These are phyloP conservation scores for Melipona quadrifasciata DNA, from an alignment of 1,140 invertebrate species.

Conservation along the genomic window DNA sequence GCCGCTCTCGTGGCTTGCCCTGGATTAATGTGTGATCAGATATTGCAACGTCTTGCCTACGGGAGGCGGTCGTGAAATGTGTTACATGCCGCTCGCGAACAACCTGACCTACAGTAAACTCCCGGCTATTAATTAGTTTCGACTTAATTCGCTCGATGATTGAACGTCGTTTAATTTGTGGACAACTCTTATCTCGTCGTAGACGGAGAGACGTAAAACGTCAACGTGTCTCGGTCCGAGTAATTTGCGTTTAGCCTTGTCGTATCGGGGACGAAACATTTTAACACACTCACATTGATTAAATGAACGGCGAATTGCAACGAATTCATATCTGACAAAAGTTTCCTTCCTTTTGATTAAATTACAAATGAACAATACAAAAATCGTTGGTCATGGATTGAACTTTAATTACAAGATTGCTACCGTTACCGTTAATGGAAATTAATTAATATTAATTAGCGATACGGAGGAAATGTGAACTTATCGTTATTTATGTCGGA, in stretches of 20 bases:
- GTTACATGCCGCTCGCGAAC: slow-evolving; percentile 16
- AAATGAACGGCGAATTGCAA: too few species aligned
- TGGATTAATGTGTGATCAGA: slow-evolving; percentile 62
- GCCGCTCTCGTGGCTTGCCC: slow-evolving; percentile 43
- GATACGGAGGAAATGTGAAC: not conserved
- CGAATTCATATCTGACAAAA: too few species aligned
- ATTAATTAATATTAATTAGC: not conserved
- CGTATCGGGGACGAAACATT: not conserved
- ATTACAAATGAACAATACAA: not conserved
- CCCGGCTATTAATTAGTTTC: slow-evolving; percentile 48
- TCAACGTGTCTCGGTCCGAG: not conserved
- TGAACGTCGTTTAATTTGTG: slow-evolving; percentile 25
- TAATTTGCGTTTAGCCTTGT: not conserved
- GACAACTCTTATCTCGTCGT: too few species aligned
- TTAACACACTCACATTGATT: too few species aligned
- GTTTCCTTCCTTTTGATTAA: not conserved
- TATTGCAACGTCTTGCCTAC: slow-evolving; percentile 48
- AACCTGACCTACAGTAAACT: slow-evolving; percentile 10
- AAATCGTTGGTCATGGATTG: not conserved
- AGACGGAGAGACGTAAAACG: not conserved
- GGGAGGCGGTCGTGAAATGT: slow-evolving; percentile 26
- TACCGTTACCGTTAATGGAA: not conserved
- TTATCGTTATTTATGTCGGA: not conserved
- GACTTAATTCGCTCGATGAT: slow-evolving; percentile 51
- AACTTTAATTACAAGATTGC: not conserved